Base-by-base conservation (phyloP, 2,888 invertebrate genomes). In the Platycheirus albimanus region DNA sequence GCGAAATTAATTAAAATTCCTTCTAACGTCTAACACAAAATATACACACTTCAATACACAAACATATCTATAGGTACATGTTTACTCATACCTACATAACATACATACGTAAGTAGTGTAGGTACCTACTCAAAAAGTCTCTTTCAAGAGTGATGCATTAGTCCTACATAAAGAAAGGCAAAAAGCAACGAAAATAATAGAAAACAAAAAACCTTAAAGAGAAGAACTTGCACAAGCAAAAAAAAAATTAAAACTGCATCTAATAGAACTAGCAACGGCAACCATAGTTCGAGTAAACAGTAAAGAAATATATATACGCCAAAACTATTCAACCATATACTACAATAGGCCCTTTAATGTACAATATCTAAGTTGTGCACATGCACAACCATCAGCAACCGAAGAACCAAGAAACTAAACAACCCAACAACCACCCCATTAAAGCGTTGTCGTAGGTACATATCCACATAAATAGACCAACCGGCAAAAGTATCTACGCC, bases 401-500 rank as follows among this genome's bases (percentile, higher is more conserved):
- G n/a, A n/a, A 33, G 24, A 24, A 6, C 24, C 24, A 4, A n/a
- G 24, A 3, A 24, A 24, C 24, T 24, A 24, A 24, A n/a, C 15
- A 51, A 19, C 38, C 33, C 19, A 56, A 78, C 83, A 78, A 69
- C 78, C 78, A 83, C 77, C 83, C 83, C 78, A 78, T 83, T 78
- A 64, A 78, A 78, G 69, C 61, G 71, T 33, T 30, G 52, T 52
- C 51, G 52, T 52, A 78, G 77, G 83, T 69, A 78, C 69, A 83
- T 74, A 83, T 78, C 36, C 83, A 83, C 83, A 83, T 83, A 83
- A 83, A 83, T 83, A 83, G 83, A 83, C 83, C 83, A 83, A 83
- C 78, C 83, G 83, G 83, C 83, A 83, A 83, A 83, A 83, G 74
- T 78, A 83, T 83, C 83, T 78, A 58, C 83, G 69, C 83, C 83